Percentiles rank a stretch among this genome's conserved stretches.
Evolutionary conservation across 2,888 invertebrate species (phyloP).

Genomic region (Stegana nigrithorax): DNA sequence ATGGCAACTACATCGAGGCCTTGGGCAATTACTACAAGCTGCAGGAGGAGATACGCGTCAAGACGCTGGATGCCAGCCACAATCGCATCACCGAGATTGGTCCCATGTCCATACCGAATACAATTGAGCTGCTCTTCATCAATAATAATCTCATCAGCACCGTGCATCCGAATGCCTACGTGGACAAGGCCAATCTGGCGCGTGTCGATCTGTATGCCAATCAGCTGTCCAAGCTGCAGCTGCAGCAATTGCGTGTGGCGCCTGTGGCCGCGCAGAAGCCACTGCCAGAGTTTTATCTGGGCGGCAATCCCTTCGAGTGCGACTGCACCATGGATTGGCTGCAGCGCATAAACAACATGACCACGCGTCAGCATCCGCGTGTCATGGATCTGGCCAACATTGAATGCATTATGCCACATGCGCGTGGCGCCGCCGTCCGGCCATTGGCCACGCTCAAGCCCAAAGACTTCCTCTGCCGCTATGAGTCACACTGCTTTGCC

Average conservation of each 20-base stretch:
- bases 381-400: conserved; percentile 92
- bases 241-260: conserved; percentile 82
- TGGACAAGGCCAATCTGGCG: conserved; percentile 85
- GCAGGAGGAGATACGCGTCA: conserved; percentile 83
- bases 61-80: conserved; percentile 91
- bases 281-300: conserved; percentile 89
- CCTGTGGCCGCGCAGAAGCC: conserved; percentile 75
- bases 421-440: conserved; percentile 84
- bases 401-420: conserved; percentile 88
- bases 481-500: conserved; percentile 94
- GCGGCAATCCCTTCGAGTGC: conserved; percentile 93
- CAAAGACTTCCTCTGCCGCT: conserved; percentile 92
- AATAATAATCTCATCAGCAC: conserved; percentile 87
- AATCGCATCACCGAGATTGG: conserved; percentile 87
- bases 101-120: conserved; percentile 86
- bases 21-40: conserved; percentile 90
- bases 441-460: conserved; percentile 82
- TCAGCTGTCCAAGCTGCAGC: conserved; percentile 83
- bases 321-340: conserved; percentile 97
- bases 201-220: conserved; percentile 93
- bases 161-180: conserved; percentile 87
- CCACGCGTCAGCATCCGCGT: conserved; percentile 85
- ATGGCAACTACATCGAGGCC: conserved; percentile 89
- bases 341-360: conserved; percentile 88
- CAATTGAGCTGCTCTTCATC: conserved; percentile 87